Evolutionary conservation across 2,797 vertebrate species (phyloP).

Genomic region (Lepilemur septentrionalis): DNA sequence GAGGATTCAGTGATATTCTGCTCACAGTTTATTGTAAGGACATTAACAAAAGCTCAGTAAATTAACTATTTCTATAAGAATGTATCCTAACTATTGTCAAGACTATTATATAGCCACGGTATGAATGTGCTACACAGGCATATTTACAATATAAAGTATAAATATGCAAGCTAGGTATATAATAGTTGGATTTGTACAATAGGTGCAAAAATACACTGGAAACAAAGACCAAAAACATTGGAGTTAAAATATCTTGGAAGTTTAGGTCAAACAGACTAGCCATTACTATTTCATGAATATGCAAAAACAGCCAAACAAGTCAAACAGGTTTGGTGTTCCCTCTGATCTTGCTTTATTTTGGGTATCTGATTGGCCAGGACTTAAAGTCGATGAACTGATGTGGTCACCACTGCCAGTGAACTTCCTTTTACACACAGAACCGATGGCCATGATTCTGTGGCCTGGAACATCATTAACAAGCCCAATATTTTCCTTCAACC

Average conservation of each 20-base stretch:
- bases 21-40: not conserved
- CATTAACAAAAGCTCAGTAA: not conserved
- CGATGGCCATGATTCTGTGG: not conserved
- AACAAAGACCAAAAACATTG: not conserved
- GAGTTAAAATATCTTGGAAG: not conserved
- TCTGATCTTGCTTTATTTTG: not conserved
- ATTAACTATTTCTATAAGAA: not conserved
- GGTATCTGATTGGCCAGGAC: not conserved
- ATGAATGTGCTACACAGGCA: not conserved
- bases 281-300: not conserved
- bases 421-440: not conserved
- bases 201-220: not conserved
- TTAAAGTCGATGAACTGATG: not conserved
- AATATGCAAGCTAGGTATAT: not conserved
- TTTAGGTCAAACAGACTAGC: not conserved
- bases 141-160: not conserved
- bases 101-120: not conserved
- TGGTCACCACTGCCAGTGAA: not conserved
- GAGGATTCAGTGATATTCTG: not conserved
- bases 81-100: not conserved
- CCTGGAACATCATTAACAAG: not conserved
- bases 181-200: not conserved
- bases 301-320: not conserved
- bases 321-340: not conserved
- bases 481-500: not conserved